Percentiles rank a stretch among this genome's conserved stretches.
Evolutionary conservation across 2,113 vertebrate genomes (phyloP).

Genomic region (Eolophus roseicapilla): DNA sequence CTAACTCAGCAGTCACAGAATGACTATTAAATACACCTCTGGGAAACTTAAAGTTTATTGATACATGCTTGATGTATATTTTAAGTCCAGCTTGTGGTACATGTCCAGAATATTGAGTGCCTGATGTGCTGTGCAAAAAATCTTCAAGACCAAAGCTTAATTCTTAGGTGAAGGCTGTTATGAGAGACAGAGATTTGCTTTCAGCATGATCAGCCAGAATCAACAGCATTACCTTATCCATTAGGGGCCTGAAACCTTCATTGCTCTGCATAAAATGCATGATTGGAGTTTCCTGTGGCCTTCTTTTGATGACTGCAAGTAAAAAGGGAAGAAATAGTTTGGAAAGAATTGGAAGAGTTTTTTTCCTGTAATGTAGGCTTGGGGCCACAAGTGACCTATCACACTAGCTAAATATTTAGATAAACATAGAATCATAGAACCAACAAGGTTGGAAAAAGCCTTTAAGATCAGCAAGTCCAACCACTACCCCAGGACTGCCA

Average conservation of each 20-base stretch:
- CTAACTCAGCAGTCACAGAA: slow-evolving; percentile 5
- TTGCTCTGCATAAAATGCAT: neutral
- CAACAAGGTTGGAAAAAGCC: neutral
- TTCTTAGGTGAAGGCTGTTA: neutral
- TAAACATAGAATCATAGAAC: neutral
- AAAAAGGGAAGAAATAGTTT: neutral
- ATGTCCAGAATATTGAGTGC: slow-evolving; percentile 18
- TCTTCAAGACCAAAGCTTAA: neutral
- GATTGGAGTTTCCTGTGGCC: neutral
- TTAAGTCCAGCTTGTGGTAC: neutral
- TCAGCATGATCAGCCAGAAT: neutral
- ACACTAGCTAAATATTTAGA: neutral
- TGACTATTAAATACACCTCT: slow-evolving; percentile 15
- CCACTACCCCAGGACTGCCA: neutral
- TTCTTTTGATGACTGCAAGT: neutral
- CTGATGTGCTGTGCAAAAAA: neutral
- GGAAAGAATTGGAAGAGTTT: neutral
- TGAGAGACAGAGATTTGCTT: neutral
- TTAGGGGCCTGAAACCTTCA: neutral
- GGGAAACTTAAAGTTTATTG: slow-evolving; percentile 45
- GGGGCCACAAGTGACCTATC: neutral
- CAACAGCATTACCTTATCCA: neutral
- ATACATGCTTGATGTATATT: slow-evolving; percentile 5
- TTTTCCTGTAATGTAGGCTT: neutral
- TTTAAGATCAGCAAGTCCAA: neutral